Conservation (phyloP, 2,113 vertebrate genomes). For the Nycticebus coucang region DNA sequence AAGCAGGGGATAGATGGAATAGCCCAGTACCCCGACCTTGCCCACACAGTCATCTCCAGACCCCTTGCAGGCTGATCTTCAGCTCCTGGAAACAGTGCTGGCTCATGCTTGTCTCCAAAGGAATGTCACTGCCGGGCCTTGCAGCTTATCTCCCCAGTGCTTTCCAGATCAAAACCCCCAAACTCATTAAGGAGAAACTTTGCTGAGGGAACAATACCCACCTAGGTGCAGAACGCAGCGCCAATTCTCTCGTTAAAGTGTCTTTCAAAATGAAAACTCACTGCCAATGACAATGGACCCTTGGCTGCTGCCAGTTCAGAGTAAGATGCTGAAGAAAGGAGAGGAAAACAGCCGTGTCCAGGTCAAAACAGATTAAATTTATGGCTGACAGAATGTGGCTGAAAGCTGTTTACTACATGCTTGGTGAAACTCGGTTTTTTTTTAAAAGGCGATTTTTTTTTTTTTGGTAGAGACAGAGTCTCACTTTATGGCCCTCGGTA, state of each 20-base stretch:
- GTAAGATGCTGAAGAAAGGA: slow-evolving; percentile 49
- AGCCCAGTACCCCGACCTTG: slow-evolving; percentile 46
- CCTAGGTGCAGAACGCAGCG: slow-evolving; percentile 61
- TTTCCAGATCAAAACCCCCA: slow-evolving; percentile 79
- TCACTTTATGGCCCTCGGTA: too few relatives aligned
- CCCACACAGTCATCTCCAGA: not conserved
- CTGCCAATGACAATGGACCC: slow-evolving; percentile 72
- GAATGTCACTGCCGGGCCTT: not conserved
- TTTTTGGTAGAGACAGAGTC: too few relatives aligned
- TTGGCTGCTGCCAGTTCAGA: slow-evolving; percentile 69
- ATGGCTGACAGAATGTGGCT: not conserved
- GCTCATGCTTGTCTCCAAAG: slow-evolving; percentile 47
- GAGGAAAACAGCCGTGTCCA: slow-evolving; percentile 80
- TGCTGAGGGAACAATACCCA: slow-evolving; percentile 67
- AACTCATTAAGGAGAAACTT: slow-evolving; percentile 73
- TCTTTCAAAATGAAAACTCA: slow-evolving; percentile 78
- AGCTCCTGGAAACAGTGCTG: slow-evolving; percentile 45
- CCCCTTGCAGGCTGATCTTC: slow-evolving; percentile 22
- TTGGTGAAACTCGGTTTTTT: not conserved
- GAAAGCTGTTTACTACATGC: not conserved
- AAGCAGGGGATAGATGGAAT: not conserved
- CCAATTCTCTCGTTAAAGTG: slow-evolving; percentile 73
- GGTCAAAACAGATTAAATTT: slow-evolving; percentile 72
- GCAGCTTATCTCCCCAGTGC: slow-evolving; percentile 72
- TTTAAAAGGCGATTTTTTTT: not conserved